Evolutionary conservation across 2,888 invertebrate genomes (phyloP).

Genomic region (Neoascia interrupta): DNA sequence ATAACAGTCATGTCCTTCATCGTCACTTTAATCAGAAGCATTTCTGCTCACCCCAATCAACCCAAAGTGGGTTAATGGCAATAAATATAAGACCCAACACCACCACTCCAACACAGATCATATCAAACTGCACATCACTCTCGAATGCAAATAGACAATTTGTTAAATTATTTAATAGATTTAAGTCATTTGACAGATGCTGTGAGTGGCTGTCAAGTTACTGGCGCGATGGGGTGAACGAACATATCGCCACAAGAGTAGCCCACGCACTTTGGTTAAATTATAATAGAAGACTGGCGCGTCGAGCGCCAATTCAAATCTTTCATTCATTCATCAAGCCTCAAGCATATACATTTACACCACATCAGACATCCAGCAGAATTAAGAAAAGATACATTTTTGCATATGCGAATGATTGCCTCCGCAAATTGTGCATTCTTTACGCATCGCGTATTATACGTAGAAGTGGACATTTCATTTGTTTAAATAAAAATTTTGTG

Average conservation of each 20-base stretch:
- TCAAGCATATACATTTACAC: too few species aligned
- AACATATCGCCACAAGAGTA: slow-evolving; percentile 22
- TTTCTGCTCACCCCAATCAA: too few species aligned
- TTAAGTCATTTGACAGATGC: slow-evolving; percentile 27
- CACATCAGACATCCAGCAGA: slow-evolving; percentile 18
- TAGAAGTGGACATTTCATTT: slow-evolving; percentile 37
- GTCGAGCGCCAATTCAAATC: too few species aligned
- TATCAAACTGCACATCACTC: slow-evolving; percentile 10
- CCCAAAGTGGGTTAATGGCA: slow-evolving; percentile 62
- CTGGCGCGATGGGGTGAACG: too few species aligned
- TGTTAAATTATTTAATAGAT: slow-evolving; percentile 62
- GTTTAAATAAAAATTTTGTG: slow-evolving; percentile 57
- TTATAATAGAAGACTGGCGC: not conserved
- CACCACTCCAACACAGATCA: slow-evolving; percentile 2
- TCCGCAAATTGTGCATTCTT: slow-evolving; percentile 57
- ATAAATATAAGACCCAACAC: slow-evolving; percentile 41
- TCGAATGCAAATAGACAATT: slow-evolving; percentile 52
- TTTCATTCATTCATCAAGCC: too few species aligned
- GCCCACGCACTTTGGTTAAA: slow-evolving; percentile 52
- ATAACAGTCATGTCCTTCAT: too few species aligned
- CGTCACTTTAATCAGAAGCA: too few species aligned
- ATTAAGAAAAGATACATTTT: slow-evolving; percentile 14
- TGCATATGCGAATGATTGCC: slow-evolving; percentile 40
- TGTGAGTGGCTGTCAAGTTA: slow-evolving; percentile 5
- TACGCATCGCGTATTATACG: slow-evolving; percentile 46